Conservation (phyloP, 2,888 invertebrate genomes). For the Conistra vaccinii region DNA sequence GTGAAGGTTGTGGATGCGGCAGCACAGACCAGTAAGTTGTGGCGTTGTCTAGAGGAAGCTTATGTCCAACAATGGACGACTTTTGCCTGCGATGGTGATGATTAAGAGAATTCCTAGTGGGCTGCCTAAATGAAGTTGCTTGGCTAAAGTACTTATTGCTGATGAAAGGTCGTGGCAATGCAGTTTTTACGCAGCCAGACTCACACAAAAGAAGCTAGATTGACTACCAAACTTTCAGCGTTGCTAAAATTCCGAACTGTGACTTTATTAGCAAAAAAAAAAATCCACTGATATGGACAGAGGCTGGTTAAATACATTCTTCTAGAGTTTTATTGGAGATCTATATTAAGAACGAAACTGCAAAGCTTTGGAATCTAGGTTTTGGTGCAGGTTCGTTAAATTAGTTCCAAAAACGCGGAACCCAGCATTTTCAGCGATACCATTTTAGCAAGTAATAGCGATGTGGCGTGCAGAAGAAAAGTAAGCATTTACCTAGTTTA, state of each 20-base stretch:
- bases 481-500: conserved; percentile 70
- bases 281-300: too few relatives aligned
- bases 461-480: conserved; percentile 64
- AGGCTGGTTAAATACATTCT: too few relatives aligned
- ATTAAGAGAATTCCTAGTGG: background rate
- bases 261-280: too few relatives aligned
- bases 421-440: conserved; percentile 20
- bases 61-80: too few relatives aligned
- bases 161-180: too few relatives aligned
- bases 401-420: conserved; percentile 24
- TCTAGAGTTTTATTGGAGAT: too few relatives aligned
- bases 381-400: background rate
- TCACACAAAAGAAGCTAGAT: too few relatives aligned
- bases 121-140: background rate
- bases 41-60: background rate
- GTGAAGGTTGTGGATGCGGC: too few relatives aligned
- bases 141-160: background rate
- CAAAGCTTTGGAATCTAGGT: background rate
- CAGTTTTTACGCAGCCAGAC: too few relatives aligned
- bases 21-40: background rate
- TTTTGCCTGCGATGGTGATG: background rate
- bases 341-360: background rate
- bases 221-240: too few relatives aligned
- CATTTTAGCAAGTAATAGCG: conserved; percentile 54
- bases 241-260: too few relatives aligned